Percentiles rank a stretch among this genome's conserved stretches.
Evolutionary conservation across 2,797 vertebrate genomes (phyloP).

Genomic region (Siniperca undulata): DNA sequence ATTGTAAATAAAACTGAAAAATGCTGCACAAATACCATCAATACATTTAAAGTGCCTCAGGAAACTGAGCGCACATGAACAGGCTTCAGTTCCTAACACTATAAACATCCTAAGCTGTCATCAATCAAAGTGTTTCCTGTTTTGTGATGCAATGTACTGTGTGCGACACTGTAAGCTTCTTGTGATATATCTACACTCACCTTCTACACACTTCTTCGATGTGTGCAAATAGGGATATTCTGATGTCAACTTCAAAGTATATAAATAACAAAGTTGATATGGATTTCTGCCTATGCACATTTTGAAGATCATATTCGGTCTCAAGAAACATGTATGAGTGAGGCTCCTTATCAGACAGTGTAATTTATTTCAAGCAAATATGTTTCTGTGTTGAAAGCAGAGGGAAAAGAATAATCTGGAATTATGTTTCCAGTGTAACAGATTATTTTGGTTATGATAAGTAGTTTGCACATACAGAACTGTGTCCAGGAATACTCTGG

Average conservation of each 20-base stretch:
- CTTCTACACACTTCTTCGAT: conserved; percentile 56
- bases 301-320: conserved; percentile 59
- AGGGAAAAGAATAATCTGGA: conserved; percentile 49
- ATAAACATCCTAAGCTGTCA: conserved; percentile 59
- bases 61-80: conserved; percentile 59
- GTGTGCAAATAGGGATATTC: conserved; percentile 56
- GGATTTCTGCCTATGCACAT: conserved; percentile 57
- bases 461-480: conserved; percentile 84
- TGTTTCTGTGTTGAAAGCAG: conserved; percentile 72
- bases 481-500: conserved; percentile 81
- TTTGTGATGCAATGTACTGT: conserved; percentile 67
- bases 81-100: conserved; percentile 62
- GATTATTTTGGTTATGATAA: conserved; percentile 74
- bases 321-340: conserved; percentile 53
- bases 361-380: conserved; percentile 79
- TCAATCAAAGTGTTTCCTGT: conserved; percentile 65
- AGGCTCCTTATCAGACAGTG: conserved; percentile 71
- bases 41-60: conserved; percentile 52
- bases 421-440: conserved; percentile 67
- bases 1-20: conserved; percentile 69
- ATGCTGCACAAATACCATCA: conserved; percentile 60
- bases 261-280: conserved; percentile 32
- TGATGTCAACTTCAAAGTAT: conserved; percentile 45
- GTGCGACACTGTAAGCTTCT: conserved; percentile 69
- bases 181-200: conserved; percentile 62